phyloP scores from a whole-genome alignment of 2,888 invertebrate genomes.

The Pyrocoelia pectoralis region DNA sequence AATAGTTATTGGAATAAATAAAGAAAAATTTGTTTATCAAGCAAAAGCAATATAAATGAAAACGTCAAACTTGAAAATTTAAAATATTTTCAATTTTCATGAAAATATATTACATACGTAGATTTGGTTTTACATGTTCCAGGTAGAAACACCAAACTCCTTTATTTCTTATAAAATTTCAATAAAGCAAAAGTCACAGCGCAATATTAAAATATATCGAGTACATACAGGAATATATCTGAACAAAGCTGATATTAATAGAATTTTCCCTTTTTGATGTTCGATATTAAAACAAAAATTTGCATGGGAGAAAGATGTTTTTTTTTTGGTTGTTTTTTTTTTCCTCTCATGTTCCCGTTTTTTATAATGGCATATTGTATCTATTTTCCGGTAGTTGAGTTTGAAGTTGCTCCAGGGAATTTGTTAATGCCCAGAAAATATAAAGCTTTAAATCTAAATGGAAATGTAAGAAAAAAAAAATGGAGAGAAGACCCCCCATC shows the following conservation, averaged over 20 bases:
- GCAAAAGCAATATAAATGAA: background rate
- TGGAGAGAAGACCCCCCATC: constrained; percentile 16
- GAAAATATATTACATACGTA: background rate
- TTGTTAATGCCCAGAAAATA: constrained; percentile 34
- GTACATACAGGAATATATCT: background rate
- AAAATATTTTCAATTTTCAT: background rate
- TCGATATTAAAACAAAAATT: background rate
- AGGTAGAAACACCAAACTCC: background rate
- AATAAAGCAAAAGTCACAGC: background rate
- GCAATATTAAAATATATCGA: background rate
- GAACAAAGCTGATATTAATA: background rate
- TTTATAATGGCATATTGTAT: constrained; percentile 32
- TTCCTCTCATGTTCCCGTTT: constrained; percentile 29
- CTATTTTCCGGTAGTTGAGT: constrained; percentile 35
- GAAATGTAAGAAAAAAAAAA: constrained; percentile 32
- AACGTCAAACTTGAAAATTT: constrained; percentile 1
- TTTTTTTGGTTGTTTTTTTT: constrained; percentile 10
- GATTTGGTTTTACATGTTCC: background rate
- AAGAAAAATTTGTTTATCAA: background rate
- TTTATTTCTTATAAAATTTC: background rate
- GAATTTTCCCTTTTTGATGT: background rate
- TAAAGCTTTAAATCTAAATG: constrained; percentile 35
- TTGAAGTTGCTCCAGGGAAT: constrained; percentile 31
- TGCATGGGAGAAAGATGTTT: constrained; percentile 17
- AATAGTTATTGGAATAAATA: no score